A percentile compares a stretch with the other conserved stretches of the same genome.
These are phyloP conservation scores for Montipora efflorescens DNA, from an alignment of 64 coral and sea anemone genomes.

Conservation along the genomic window DNA sequence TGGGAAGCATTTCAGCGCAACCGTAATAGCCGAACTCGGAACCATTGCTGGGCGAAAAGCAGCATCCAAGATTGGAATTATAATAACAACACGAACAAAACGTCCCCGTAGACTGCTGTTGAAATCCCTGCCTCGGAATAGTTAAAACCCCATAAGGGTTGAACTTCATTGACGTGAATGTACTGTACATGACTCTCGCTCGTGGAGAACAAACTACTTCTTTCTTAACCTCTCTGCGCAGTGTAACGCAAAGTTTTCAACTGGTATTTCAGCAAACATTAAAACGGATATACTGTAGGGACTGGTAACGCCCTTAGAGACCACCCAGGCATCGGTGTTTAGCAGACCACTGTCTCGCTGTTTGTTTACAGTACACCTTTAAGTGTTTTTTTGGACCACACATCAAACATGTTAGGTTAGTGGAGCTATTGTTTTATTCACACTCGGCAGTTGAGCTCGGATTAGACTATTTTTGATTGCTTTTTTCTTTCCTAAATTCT, in stretches of 20 bases:
- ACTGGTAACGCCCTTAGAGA: background rate
- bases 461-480: constrained; percentile 53
- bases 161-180: background rate
- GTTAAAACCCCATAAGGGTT: background rate
- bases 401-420: constrained; percentile 51
- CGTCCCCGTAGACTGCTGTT: background rate
- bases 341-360: constrained; percentile 60
- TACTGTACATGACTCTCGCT: background rate
- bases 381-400: constrained; percentile 79
- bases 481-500: background rate
- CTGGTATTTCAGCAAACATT: constrained; percentile 40
- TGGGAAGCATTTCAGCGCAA: constrained; percentile 70
- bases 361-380: constrained; percentile 86
- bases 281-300: constrained; percentile 41
- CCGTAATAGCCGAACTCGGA: constrained; percentile 50
- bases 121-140: constrained; percentile 17
- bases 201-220: background rate
- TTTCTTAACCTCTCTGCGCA: background rate
- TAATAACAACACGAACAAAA: constrained; percentile 44
- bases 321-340: constrained; percentile 59
- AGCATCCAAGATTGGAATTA: constrained; percentile 30
- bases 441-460: constrained; percentile 34
- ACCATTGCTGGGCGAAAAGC: constrained; percentile 53
- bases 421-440: constrained; percentile 69
- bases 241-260: constrained; percentile 1